Evolutionary conservation across 2,888 invertebrate genomes (phyloP).

Genomic region (Caenorhabditis sp.): DNA sequence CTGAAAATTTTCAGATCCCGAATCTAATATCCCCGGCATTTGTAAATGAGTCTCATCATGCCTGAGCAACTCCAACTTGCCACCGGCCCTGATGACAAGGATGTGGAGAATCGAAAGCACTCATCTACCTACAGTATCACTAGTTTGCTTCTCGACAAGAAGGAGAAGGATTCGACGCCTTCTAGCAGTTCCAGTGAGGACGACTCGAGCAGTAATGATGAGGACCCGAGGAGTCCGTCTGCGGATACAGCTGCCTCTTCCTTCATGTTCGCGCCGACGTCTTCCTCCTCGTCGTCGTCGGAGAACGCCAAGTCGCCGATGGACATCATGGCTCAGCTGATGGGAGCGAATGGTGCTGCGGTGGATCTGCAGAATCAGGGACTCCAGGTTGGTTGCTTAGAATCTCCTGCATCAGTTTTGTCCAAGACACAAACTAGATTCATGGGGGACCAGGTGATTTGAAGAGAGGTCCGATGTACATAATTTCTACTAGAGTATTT

Average conservation of each 20-base stretch:
- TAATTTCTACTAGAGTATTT: no score
- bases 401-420: no score
- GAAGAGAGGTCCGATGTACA: no score
- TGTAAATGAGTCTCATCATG: conserved; percentile 44
- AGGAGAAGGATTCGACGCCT: conserved; percentile 63
- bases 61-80: conserved; percentile 38
- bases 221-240: conserved; percentile 59
- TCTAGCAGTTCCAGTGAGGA: conserved; percentile 65
- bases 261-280: conserved; percentile 57
- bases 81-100: conserved; percentile 39
- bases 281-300: conserved; percentile 28
- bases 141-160: conserved; percentile 58
- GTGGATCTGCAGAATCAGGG: conserved; percentile 31
- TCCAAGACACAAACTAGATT: background rate
- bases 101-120: conserved; percentile 43
- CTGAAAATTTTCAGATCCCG: background rate
- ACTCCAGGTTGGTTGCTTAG: conserved; percentile 28
- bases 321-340: conserved; percentile 42
- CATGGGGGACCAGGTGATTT: background rate
- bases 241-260: conserved; percentile 34
- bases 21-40: background rate
- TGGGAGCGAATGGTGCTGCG: conserved; percentile 13
- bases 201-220: conserved; percentile 64
- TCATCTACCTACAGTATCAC: conserved; percentile 64
- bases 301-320: conserved; percentile 31